Base-by-base conservation (phyloP, 2,888 invertebrate species). In the Sminthurinus aureus region DNA sequence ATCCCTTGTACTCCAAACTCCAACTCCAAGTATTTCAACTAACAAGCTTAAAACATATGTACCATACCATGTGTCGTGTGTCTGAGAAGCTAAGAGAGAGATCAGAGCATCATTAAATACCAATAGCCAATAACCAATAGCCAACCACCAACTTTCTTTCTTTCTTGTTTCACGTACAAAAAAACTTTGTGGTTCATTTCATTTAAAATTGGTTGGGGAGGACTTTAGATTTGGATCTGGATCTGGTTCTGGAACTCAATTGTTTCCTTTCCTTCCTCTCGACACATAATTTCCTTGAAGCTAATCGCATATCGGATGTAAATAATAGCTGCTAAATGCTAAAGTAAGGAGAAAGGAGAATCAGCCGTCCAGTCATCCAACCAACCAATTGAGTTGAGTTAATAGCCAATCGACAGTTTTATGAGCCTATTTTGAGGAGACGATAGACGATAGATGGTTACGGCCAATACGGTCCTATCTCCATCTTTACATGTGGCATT, bases 401-500 rank as follows among this genome's bases (percentile, higher is more conserved):
- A 20, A 69, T 69, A n/a, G 67, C 24, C 71, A 71, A 20, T 13
- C 24, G 71, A 71, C 71, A 71, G 71, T 71, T 71, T 71, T 71
- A 71, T 71, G 67, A 69, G 11, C 2, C 2, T 69, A 71, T 71
- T 24, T 71, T 71, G 8, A 18, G n/a, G 22, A 67, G 67, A 67
- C 67, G n/a, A 67, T n/a, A 2, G n/a, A 64, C 64, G 64, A 2
- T 24, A 71, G 9, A 71, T 26, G 20, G 71, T 26, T 18, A 67
- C 67, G n/a, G 11, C n/a, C 20, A 3, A n/a, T 69, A n/a, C n/a
- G 13, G n/a, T 69, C 13, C 2, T 58, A 38, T 38, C 71, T 71
- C 71, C 24, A 4, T 0, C 71, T 71, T 26, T 24, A 22, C 71
- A 13, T 24, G 15, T 6, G 66, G 18, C 9, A 26, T 26, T 13